Conservation (phyloP, 2,888 invertebrate species). For the Seira sanloemensis region DNA sequence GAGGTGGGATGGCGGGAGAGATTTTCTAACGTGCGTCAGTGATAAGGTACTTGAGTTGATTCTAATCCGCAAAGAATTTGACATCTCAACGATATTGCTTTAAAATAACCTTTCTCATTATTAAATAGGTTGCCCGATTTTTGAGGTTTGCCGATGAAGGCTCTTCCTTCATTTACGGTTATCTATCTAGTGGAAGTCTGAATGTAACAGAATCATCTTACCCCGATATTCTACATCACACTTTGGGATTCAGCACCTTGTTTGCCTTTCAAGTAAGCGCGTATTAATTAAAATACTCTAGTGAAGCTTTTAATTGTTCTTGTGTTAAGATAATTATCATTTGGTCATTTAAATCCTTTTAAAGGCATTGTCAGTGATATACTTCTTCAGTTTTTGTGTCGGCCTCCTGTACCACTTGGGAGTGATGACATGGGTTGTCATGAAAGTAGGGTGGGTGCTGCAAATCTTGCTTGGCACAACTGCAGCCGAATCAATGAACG, state of each 20-base stretch:
- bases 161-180: slow-evolving; percentile 89
- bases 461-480: slow-evolving; percentile 88
- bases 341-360: no score
- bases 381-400: slow-evolving; percentile 94
- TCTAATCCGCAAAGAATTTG: background rate
- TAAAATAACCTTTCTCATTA: background rate
- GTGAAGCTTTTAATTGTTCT: no score
- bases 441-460: slow-evolving; percentile 87
- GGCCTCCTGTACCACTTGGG: slow-evolving; percentile 93
- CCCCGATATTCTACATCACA: background rate
- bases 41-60: slow-evolving; percentile 74
- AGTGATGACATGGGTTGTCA: slow-evolving; percentile 89
- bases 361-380: slow-evolving; percentile 90
- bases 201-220: background rate
- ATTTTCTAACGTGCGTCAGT: slow-evolving; percentile 83
- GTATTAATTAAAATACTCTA: background rate
- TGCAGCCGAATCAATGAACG: slow-evolving; percentile 94
- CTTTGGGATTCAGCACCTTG: slow-evolving; percentile 77
- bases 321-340: no score
- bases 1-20: slow-evolving; percentile 87
- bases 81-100: background rate
- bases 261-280: slow-evolving; percentile 86
- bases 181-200: slow-evolving; percentile 73
- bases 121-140: slow-evolving; percentile 83
- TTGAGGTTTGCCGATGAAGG: slow-evolving; percentile 87